Conservation (phyloP, 2,113 vertebrate genomes). For the Bothrops jararaca region DNA sequence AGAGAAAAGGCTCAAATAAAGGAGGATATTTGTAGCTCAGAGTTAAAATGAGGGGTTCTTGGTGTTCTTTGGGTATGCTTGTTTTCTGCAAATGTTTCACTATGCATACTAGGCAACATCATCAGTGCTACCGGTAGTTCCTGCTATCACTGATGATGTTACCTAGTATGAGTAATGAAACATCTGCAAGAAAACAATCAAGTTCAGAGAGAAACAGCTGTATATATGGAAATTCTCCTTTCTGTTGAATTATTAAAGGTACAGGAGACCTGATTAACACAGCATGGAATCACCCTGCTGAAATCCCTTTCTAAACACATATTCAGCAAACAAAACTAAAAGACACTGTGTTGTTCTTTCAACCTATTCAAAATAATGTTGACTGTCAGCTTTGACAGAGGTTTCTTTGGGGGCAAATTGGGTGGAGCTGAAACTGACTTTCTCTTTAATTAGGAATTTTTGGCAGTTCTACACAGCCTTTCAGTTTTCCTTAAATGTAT, state of each 20-base stretch:
- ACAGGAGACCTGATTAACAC: neutral
- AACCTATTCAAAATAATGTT: neutral
- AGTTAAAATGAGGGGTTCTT: neutral
- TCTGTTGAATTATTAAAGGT: neutral
- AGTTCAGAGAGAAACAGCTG: neutral
- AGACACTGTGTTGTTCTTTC: neutral
- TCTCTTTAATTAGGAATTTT: conserved; percentile 6
- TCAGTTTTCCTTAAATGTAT: neutral
- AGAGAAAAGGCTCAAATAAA: neutral
- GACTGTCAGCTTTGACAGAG: neutral
- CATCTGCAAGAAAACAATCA: neutral
- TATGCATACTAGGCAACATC: neutral
- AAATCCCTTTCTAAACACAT: neutral
- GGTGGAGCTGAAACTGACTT: conserved; percentile 4
- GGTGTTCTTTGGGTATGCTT: neutral
- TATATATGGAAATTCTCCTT: neutral
- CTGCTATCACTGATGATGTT: neutral
- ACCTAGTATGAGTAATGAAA: neutral
- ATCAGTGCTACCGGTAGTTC: neutral
- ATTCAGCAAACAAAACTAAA: neutral
- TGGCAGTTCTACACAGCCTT: neutral
- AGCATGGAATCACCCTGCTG: neutral
- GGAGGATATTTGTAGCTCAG: neutral
- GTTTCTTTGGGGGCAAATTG: conserved; percentile 5
- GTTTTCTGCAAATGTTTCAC: neutral